Evolutionary conservation across 2,888 invertebrate species (phyloP), one percentile per base, ranked within the genome.

Genomic region (Erpobdella octoculata): DNA sequence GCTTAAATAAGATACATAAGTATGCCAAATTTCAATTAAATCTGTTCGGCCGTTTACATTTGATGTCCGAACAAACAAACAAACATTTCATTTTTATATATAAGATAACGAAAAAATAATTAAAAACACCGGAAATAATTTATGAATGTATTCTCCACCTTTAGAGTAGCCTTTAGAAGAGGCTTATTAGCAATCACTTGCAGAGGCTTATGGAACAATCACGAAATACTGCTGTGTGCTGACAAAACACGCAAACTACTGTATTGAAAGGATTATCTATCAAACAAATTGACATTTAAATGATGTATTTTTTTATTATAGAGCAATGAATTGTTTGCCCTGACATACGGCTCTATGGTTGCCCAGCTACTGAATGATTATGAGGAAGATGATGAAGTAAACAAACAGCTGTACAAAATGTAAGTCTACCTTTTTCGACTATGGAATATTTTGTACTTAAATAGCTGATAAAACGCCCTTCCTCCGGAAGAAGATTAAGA

Each of bases 341-440:
- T 99, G 66, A 98, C 98, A 0, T 99, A 99, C 85, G 98, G 98
- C 58, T 92, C 97, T 2, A 85, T 99, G 74, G 96, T 99, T 0
- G 91, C 95, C 2, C 97, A 98, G 86, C 89, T 99, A 86, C 85
- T 98, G 28, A 92, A 93, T 83, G 98, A 99, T 82, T 90, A 91
- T 78, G 97, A 98, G 81, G 93, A 92, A 84, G 89, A 92, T 5
- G 96, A 97, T 48, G 96, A 97, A 85, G 96, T 98, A 0, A 98
- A 96, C 82, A 93, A 94, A 80, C 96, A 98, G 73, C 76, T 84
- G 21, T 83, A 83, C 67, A 81, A 80, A 79, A 83, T 83, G 83
- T 83, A 75, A 78, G 78, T 75, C 18, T 58, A 21, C 36, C 25
- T 53, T 65, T 18, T 37, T 46, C 1, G 12, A 53, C n/a, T n/a